These are phyloP conservation scores for Pitta sordida DNA, from an alignment of 2,113 vertebrate genomes.

Conservation along the genomic window DNA sequence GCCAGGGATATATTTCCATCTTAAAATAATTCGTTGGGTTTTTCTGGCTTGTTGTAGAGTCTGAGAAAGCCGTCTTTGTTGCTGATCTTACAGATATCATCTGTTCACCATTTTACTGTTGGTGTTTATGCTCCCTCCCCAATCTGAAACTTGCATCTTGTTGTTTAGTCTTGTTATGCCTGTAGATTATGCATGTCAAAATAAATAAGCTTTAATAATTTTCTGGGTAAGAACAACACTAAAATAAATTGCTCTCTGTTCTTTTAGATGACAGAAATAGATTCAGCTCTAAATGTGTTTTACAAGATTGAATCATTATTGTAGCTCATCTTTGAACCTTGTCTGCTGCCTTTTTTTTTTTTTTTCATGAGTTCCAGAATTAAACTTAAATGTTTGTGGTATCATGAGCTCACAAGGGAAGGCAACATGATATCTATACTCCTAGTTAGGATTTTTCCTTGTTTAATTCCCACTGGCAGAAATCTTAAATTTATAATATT, in stretches of 20 bases:
- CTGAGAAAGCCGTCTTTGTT: background rate
- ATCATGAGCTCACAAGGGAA: background rate
- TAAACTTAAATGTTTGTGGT: background rate
- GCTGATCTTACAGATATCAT: background rate
- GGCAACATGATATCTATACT: background rate
- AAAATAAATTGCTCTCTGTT: background rate
- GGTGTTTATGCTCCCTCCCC: background rate
- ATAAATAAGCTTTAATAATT: background rate
- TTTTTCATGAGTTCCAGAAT: background rate
- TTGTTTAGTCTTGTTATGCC: background rate
- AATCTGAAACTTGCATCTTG: background rate
- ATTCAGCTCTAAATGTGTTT: background rate
- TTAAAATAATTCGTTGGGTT: background rate
- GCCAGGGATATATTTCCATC: background rate
- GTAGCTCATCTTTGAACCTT: background rate
- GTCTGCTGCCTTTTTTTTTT: background rate
- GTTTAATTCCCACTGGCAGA: background rate
- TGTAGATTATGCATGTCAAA: background rate
- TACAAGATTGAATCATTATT: background rate
- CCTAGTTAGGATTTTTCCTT: background rate
- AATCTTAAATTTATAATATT: background rate
- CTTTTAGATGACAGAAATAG: background rate
- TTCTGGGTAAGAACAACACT: background rate
- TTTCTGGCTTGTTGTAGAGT: background rate
- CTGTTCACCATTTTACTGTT: background rate